phyloP scores from a whole-genome alignment of 2,888 invertebrate species.

The Trichogramma evanescens region DNA sequence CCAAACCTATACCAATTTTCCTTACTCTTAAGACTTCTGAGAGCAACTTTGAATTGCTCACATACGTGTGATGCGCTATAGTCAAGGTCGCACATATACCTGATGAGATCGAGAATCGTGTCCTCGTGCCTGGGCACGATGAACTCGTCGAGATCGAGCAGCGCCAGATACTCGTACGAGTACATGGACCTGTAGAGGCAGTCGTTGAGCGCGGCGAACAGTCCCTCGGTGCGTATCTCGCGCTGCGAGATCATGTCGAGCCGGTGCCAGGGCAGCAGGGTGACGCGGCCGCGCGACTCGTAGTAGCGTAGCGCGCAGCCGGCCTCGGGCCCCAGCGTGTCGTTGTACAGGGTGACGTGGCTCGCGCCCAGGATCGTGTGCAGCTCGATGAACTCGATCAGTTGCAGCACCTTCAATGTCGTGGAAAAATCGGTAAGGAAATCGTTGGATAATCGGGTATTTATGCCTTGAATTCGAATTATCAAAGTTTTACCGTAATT shows the following conservation, averaged over 20 bases:
- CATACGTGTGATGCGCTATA: too few species aligned
- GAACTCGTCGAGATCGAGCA: slow-evolving; percentile 84
- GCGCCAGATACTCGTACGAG: slow-evolving; percentile 69
- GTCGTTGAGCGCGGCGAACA: slow-evolving; percentile 88
- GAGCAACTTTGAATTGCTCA: too few species aligned
- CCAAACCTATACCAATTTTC: too few species aligned
- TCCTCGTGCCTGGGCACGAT: slow-evolving; percentile 76
- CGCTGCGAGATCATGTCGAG: slow-evolving; percentile 79
- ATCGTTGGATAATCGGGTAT: background rate
- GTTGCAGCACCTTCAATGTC: slow-evolving; percentile 59
- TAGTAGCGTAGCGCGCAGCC: slow-evolving; percentile 71
- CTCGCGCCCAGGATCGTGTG: slow-evolving; percentile 75
- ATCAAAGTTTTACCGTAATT: too few species aligned
- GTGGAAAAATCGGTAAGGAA: too few species aligned
- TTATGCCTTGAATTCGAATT: too few species aligned
- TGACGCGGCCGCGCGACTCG: slow-evolving; percentile 57
- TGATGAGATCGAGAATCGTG: slow-evolving; percentile 66
- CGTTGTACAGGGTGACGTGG: slow-evolving; percentile 87
- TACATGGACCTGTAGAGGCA: slow-evolving; percentile 89
- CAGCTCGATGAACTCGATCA: slow-evolving; percentile 84
- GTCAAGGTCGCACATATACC: too few species aligned
- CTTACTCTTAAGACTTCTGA: too few species aligned
- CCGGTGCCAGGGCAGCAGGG: slow-evolving; percentile 70
- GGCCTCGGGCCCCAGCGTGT: slow-evolving; percentile 73
- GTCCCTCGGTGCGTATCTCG: slow-evolving; percentile 86